Evolutionary conservation across 2,113 vertebrate species (phyloP), one percentile per base, ranked within the genome.

Genomic region (Corythornis madagascariensis): DNA sequence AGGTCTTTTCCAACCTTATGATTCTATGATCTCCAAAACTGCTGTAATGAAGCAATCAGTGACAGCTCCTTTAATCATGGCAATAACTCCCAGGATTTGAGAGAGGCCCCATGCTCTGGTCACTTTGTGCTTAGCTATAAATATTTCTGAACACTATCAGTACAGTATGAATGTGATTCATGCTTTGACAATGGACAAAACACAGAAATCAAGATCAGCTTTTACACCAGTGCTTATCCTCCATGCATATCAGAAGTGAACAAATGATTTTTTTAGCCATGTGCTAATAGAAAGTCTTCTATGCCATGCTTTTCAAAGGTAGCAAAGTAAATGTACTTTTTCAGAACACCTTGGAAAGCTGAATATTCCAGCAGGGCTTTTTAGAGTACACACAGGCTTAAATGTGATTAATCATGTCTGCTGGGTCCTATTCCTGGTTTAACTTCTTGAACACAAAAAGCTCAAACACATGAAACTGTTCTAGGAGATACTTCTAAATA

Each of bases 341-440:
- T 95, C 70, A 83, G 53, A 71, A 69, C 61, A 75, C 61, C 61
- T 86, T 92, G 71, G 90, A 93, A 94, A 87, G 74, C 66, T 82
- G 90, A 84, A 84, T 92, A 92, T 94, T 92, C 74, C 88, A 95
- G 61, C 45, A 90, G 47, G 53, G 9, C 50, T 87, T 95, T 93
- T 59, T 66, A 84, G 77, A 89, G 77, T 95, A 92, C 80, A 94
- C 77, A 94, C 33, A 73, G 66, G 86, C 90, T 94, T 75, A 86
- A 93, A 92, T 25, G 22, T 79, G 86, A 95, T 90, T 94, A 92
- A 66, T 94, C 65, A 90, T 93, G 89, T 90, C 80, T 92, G 26
- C 65, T 42, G 19, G 53, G 83, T 88, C 79, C 83, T 93, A 89
- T 95, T 96, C 90, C 66, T 89, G 66, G 71, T 90, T 93, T 93